Base-by-base conservation (phyloP, 2,797 vertebrate species). In the Eidolon dupreanum region DNA sequence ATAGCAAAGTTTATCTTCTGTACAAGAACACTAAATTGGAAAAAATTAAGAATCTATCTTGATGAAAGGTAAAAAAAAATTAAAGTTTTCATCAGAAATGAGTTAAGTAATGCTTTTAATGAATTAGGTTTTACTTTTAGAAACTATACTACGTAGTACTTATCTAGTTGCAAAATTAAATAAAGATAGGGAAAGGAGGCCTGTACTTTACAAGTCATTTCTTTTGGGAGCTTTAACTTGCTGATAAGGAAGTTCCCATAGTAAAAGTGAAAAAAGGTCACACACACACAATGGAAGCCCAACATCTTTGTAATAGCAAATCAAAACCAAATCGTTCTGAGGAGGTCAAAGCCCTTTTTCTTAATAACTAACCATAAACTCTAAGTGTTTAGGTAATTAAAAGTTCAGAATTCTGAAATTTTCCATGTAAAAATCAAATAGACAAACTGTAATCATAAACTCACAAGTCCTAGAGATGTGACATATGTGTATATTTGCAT, bases 1-100 rank as follows among this genome's bases (percentile, higher is more conserved):
- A 99, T 99, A 98, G 99, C 99, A 68, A 99, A 99, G 96, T 99
- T 99, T 98, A 99, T 99, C 98, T 99, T 99, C 98, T 99, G 99
- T 98, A 99, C 99, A 77, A 99, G 99, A 98, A 99, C 99, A 94
- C 99, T 99, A 97, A 99, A 99, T 98, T 99, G 99, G 99, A 99
- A 99, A 99, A 99, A 99, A 99, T 98, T 99, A 97, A 99, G 99
- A 98, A 99, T 99, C 98, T 99, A 99, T 98, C 99, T 99, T 97
- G 99, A 99, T 98, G 99, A 99, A 98, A 99, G 99, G 99, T 99
- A 98, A 97, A 98, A 83, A 75, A 36, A 38, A 9, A 9, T 6
- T 91, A 36, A 73, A 90, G 2, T 96, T 90, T 93, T 95, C 65
- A 88, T 86, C 22, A 90, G 49, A 96, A 95, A 83, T 91, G 1